Base-by-base conservation (phyloP, 2,113 vertebrate species). In the Tupaia chinensis region DNA sequence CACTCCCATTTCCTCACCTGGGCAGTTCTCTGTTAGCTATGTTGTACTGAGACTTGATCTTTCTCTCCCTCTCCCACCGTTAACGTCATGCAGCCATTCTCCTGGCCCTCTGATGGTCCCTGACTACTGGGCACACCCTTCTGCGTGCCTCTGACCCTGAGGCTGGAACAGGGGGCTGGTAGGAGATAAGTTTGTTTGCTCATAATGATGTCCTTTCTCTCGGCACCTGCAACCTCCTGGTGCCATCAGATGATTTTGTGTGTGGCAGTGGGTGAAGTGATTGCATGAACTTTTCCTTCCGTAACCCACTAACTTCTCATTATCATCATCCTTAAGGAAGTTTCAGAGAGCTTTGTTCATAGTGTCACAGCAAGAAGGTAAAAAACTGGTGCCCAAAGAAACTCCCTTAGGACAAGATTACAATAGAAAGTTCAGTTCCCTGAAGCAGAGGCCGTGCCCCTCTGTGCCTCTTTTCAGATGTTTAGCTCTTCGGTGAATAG, bases 241-340 rank as follows among this genome's bases (percentile, higher is more conserved):
- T 91, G 89, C 87, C 54, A 0, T 70, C 20, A 25, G n/a, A 54
- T 63, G 92, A 72, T 20, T 87, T 44, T 93, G 83, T 54, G 85
- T 76, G 92, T 95, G 94, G 96, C 91, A 73, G 74, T 91, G 87
- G 90, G 70, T 83, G 44, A 60, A 89, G 68, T 86, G 94, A 95
- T 66, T 77, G 94, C 89, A 79, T 95, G 91, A 66, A 84, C 20
- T 84, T 95, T 69, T 53, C 60, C 93, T 69, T 53, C 60, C 93
- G 70, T 91, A 94, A 95, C 89, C 87, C 91, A 88, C 87, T 96
- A 87, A 70, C 78, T 89, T 60, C 80, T 53, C 58, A 20, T 54
- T 53, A 54, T 53, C 61, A n/a, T 86, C 86, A n/a, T 68, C 17
- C 9, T 69, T 91, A 92, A 93, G 32, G 69, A 72, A 82, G 60